A percentile compares a stretch with the other conserved stretches of the same genome.
phyloP scores from a whole-genome alignment of 2,113 vertebrate species.

The Amazona vittata region DNA sequence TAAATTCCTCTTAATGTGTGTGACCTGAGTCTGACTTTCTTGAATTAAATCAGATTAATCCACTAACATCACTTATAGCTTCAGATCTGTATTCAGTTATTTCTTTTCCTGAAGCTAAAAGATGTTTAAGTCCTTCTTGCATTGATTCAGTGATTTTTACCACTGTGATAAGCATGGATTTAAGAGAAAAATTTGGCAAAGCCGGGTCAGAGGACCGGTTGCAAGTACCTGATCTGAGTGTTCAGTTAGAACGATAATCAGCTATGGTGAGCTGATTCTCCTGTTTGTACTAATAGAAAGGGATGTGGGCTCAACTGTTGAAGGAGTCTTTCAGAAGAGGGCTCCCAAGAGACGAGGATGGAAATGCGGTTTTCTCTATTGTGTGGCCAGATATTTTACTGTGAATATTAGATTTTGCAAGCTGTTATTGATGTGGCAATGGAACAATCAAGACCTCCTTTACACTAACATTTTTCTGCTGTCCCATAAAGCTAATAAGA shows the following conservation, averaged over 20 bases:
- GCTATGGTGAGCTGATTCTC: not conserved
- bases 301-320: not conserved
- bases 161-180: not conserved
- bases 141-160: not conserved
- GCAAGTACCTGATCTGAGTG: not conserved
- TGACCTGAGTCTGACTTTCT: constrained; percentile 29
- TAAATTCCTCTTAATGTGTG: not conserved
- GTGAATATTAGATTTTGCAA: not conserved
- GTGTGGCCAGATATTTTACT: not conserved
- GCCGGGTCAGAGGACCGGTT: not conserved
- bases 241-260: not conserved
- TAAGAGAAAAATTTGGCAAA: not conserved
- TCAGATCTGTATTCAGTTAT: not conserved
- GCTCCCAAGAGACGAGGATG: not conserved
- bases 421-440: not conserved
- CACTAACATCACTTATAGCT: not conserved
- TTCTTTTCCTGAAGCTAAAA: not conserved
- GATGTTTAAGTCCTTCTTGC: not conserved
- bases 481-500: not conserved
- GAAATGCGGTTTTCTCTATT: not conserved
- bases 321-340: not conserved
- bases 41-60: constrained; percentile 35
- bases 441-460: not conserved
- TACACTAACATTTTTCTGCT: not conserved
- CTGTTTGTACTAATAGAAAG: not conserved